Evolutionary conservation across 2,113 vertebrate genomes (phyloP), one percentile per base, ranked within the genome.

Genomic region (Perccottus glenii): DNA sequence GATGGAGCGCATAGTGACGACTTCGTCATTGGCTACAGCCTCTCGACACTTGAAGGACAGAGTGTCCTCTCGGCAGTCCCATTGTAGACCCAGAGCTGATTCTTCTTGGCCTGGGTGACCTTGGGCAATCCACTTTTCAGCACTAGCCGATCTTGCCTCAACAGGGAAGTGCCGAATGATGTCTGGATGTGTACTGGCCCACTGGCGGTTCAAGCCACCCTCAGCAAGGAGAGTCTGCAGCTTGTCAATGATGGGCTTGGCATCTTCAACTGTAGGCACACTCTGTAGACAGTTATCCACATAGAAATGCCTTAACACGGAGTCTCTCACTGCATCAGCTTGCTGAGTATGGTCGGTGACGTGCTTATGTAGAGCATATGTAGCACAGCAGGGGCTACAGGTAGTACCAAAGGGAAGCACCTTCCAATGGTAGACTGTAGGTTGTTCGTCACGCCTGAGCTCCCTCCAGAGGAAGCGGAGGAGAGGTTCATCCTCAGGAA

Each of bases 351-450:
- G 5, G 5, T 60, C 14, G 5, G 15, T 4, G 3, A 60, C 15
- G 4, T 70, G 65, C 1, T 27, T 16, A 19, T 81, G 73, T 2
- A 83, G 42, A 1, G 73, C 61, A n/a, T n/a, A n/a, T n/a, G n/a
- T n/a, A n/a, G n/a, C n/a, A n/a, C n/a, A n/a, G n/a, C n/a, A n/a
- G n/a, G n/a, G n/a, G n/a, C n/a, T n/a, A n/a, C n/a, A n/a, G n/a
- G n/a, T n/a, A 0, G 57, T 67, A 1, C 67, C 47, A 19, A 67
- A 67, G 4, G 55, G 36, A 5, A 42, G 35, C 3, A 63, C 32
- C 8, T 67, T 11, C 67, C 65, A 73, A 11, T 82, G 9, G n/a
- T 40, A 65, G 9, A 75, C 14, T 1, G 1, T 15, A 7, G 73
- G 52, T 8, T n/a, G 5, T 67, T 19, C 19, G 5, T 53, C n/a